These are phyloP conservation scores for Platanista minor DNA, from an alignment of 2,113 vertebrate genomes.

Conservation along the genomic window DNA sequence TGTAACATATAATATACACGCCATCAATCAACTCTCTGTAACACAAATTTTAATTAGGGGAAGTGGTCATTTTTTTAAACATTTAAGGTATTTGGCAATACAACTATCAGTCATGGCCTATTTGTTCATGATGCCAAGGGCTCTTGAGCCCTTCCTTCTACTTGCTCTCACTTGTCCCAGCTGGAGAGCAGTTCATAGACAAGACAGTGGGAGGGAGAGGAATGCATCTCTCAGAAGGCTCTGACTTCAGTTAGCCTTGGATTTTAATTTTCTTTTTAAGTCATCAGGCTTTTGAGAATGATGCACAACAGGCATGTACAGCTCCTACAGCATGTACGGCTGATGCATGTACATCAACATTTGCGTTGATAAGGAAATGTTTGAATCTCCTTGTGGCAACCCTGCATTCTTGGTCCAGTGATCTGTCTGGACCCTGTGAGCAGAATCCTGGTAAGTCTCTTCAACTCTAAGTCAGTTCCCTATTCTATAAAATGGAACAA, in stretches of 20 bases:
- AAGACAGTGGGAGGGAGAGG: rapidly evolving
- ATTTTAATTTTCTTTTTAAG: not conserved
- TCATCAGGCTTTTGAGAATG: not conserved
- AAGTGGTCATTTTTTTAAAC: not conserved
- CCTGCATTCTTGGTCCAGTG: rapidly evolving
- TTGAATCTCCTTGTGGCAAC: rapidly evolving
- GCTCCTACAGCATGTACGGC: too few relatives aligned
- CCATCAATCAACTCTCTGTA: not conserved
- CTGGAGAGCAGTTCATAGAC: not conserved
- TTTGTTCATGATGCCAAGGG: rapidly evolving
- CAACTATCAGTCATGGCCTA: rapidly evolving
- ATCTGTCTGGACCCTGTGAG: not conserved
- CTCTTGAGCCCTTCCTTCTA: rapidly evolving
- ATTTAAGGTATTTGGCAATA: not conserved
- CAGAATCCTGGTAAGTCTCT: not conserved
- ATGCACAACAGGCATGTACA: rapidly evolving
- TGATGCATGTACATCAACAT: rapidly evolving
- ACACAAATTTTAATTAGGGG: not conserved
- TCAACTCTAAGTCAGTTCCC: not conserved
- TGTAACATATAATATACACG: rapidly evolving
- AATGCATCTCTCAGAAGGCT: not conserved
- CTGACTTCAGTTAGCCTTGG: not conserved
- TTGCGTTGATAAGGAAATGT: not conserved
- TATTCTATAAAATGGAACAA: not conserved
- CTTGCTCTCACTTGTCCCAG: rapidly evolving